A percentile compares a stretch with the other conserved stretches of the same genome.
These are phyloP conservation scores for Istiophorus platypterus DNA, from an alignment of 2,113 vertebrate genomes.

Conservation along the genomic window DNA sequence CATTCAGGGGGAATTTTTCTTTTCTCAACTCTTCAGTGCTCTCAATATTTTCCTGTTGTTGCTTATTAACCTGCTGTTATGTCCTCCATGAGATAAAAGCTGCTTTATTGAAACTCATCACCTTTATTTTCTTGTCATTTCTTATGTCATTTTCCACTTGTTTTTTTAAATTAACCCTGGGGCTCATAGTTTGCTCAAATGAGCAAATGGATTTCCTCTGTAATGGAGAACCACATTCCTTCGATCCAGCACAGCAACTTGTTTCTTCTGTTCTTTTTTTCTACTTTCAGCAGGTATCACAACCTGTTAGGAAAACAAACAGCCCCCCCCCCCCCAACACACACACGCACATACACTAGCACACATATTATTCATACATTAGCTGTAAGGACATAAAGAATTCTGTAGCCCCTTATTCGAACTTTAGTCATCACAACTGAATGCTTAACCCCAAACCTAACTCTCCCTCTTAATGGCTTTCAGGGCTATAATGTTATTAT, in stretches of 20 bases:
- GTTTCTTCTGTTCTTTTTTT: conserved; percentile 52
- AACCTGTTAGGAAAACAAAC: conserved; percentile 52
- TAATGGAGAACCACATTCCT: conserved; percentile 63
- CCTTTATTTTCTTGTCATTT: conserved; percentile 29
- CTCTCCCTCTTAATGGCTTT: conserved; percentile 24
- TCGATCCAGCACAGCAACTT: conserved; percentile 31
- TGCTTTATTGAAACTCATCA: conserved; percentile 6
- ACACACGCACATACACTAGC: not conserved
- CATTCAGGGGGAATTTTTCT: not conserved
- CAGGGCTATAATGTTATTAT: conserved; percentile 20
- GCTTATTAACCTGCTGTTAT: conserved; percentile 5
- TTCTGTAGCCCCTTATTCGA: too few relatives aligned
- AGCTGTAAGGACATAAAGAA: too few relatives aligned
- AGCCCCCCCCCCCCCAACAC: not conserved
- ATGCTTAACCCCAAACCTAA: too few relatives aligned
- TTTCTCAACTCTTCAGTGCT: conserved; percentile 1
- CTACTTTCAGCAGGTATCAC: conserved; percentile 68
- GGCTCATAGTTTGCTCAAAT: conserved; percentile 29
- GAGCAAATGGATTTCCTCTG: conserved; percentile 25
- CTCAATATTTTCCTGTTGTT: not conserved
- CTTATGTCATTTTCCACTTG: not conserved
- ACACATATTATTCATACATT: too few relatives aligned
- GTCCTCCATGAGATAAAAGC: conserved; percentile 36
- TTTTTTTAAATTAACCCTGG: conserved; percentile 74
- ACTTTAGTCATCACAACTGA: too few relatives aligned